Percentiles rank a stretch among this genome's conserved stretches.
These are phyloP conservation scores for Euphonia xanthogaster DNA, from an alignment of 2,797 vertebrate species.

Conservation along the genomic window DNA sequence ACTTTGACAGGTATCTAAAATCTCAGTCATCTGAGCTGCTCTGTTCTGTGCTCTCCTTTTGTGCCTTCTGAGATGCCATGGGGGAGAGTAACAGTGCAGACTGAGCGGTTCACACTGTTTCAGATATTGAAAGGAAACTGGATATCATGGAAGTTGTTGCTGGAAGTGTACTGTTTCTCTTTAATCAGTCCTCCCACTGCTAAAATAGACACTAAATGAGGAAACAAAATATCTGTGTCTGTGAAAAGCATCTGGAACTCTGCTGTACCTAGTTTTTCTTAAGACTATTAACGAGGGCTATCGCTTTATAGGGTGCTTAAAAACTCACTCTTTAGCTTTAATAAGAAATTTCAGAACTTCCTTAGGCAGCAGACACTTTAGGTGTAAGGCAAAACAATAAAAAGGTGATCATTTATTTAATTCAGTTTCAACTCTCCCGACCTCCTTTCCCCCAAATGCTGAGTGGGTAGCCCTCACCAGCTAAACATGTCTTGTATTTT, in stretches of 20 bases:
- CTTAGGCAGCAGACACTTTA: neutral
- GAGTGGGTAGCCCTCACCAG: neutral
- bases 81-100: neutral
- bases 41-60: neutral
- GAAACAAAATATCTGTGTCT: constrained; percentile 4
- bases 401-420: neutral
- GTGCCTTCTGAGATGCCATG: neutral
- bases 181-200: neutral
- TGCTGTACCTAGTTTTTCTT: neutral
- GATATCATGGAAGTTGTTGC: neutral
- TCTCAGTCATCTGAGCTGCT: constrained; percentile 18
- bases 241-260: constrained; percentile 1
- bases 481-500: neutral
- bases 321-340: neutral
- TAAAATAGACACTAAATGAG: neutral
- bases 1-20: neutral
- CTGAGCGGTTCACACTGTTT: neutral
- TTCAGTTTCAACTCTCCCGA: neutral
- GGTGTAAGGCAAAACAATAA: neutral
- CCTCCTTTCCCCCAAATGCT: neutral
- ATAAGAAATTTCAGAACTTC: neutral
- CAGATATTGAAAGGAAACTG: constrained; percentile 21
- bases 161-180: constrained; percentile 2
- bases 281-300: neutral
- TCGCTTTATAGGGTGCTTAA: neutral